Conservation (phyloP, 2,888 invertebrate genomes). For the Amiota communis region DNA sequence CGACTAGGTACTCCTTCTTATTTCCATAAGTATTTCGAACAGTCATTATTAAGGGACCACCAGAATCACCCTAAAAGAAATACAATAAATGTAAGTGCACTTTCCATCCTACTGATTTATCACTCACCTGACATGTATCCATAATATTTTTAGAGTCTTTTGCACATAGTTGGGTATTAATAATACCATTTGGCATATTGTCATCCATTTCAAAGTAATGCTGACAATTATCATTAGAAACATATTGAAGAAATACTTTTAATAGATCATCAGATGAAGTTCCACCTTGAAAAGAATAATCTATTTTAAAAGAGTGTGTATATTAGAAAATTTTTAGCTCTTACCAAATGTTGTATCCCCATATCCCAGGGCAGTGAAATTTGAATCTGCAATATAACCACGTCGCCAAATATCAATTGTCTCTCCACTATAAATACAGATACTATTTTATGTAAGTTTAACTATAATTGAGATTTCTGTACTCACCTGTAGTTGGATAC, state of each 20-base stretch:
- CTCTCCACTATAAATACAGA: conserved; percentile 46
- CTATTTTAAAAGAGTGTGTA: neutral
- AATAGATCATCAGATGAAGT: conserved; percentile 23
- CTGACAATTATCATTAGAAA: conserved; percentile 19
- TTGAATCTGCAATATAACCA: conserved; percentile 56
- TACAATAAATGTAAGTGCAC: neutral
- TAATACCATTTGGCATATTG: conserved; percentile 17
- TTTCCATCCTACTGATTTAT: neutral
- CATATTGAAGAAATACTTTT: conserved; percentile 19
- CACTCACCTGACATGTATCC: conserved; percentile 19
- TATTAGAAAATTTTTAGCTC: neutral
- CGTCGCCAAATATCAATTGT: conserved; percentile 76
- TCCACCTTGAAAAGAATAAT: neutral
- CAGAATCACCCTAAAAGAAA: conserved; percentile 11
- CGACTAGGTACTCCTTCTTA: conserved; percentile 12
- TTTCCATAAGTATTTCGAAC: neutral
- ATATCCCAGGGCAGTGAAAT: conserved; percentile 76
- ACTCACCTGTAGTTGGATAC: neutral
- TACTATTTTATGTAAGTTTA: too few species aligned
- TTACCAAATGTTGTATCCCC: conserved; percentile 72
- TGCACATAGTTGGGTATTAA: conserved; percentile 23
- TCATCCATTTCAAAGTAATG: neutral
- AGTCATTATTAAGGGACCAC: conserved; percentile 19
- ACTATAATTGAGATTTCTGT: neutral
- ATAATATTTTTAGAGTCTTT: conserved; percentile 17